phyloP scores from a whole-genome alignment of 2,113 vertebrate genomes.

The Macroglossus sobrinus region DNA sequence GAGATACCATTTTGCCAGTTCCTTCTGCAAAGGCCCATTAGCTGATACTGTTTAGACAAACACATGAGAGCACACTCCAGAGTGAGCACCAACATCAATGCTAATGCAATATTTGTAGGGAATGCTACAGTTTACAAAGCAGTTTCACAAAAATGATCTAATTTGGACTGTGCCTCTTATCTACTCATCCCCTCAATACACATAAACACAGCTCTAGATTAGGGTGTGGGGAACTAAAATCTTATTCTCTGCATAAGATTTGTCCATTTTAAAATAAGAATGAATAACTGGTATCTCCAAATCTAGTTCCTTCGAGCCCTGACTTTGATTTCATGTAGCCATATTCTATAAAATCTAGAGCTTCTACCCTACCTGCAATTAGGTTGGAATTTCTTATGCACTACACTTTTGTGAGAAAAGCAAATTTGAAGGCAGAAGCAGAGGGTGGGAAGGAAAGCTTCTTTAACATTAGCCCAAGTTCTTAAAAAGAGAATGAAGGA shows the following conservation, averaged over 20 bases:
- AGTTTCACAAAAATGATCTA: slow-evolving; percentile 15
- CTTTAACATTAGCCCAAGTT: neutral
- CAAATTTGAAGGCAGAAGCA: neutral
- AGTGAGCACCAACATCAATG: neutral
- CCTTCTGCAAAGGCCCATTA: neutral
- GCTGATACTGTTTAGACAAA: slow-evolving; percentile 1
- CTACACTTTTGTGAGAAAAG: slow-evolving; percentile 4
- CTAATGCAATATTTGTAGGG: neutral
- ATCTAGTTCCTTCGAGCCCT: neutral
- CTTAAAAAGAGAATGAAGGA: neutral
- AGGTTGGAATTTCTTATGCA: neutral
- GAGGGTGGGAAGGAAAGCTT: neutral
- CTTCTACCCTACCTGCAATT: neutral
- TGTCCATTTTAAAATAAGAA: neutral
- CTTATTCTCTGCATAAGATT: neutral
- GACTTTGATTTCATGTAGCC: neutral
- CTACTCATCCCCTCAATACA: neutral
- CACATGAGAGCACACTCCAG: neutral
- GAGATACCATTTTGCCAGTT: slow-evolving; percentile 13
- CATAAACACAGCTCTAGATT: neutral
- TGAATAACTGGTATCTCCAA: slow-evolving; percentile 8
- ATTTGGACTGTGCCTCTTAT: neutral
- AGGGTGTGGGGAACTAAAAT: neutral
- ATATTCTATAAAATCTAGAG: neutral
- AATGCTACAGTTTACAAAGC: slow-evolving; percentile 17